Conservation (phyloP, 2,113 vertebrate species). For the Heliornis fulica region DNA sequence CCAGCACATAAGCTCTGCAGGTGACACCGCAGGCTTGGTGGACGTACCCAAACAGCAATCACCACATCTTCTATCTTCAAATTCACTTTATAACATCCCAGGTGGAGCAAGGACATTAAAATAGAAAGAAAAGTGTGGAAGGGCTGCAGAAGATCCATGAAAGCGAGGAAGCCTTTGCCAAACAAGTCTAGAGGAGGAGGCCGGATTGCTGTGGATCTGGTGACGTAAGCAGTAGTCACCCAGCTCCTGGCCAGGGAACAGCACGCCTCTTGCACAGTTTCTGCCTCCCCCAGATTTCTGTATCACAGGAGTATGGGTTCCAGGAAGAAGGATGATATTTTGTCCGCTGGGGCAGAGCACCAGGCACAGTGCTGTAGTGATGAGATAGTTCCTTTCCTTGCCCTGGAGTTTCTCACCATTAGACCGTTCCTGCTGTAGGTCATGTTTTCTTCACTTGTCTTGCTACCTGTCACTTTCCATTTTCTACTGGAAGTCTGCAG, state of each 20-base stretch:
- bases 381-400: background rate
- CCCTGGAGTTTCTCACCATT: background rate
- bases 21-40: rapidly evolving
- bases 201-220: rapidly evolving
- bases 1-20: rapidly evolving
- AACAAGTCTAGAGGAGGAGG: background rate
- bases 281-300: background rate
- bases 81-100: background rate
- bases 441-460: background rate
- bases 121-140: background rate
- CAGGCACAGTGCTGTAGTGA: background rate
- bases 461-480: background rate
- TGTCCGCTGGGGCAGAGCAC: background rate
- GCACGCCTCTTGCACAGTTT: background rate
- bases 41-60: background rate
- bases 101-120: background rate
- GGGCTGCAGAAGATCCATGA: background rate
- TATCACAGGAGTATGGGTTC: background rate
- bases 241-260: background rate
- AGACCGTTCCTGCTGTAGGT: background rate
- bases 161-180: background rate
- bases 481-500: background rate
- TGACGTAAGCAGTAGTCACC: background rate
- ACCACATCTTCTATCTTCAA: background rate
- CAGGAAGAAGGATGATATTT: background rate